These are phyloP conservation scores for Ceratoteleas bidentatus DNA, from an alignment of 1,140 invertebrate genomes.

Conservation along the genomic window DNA sequence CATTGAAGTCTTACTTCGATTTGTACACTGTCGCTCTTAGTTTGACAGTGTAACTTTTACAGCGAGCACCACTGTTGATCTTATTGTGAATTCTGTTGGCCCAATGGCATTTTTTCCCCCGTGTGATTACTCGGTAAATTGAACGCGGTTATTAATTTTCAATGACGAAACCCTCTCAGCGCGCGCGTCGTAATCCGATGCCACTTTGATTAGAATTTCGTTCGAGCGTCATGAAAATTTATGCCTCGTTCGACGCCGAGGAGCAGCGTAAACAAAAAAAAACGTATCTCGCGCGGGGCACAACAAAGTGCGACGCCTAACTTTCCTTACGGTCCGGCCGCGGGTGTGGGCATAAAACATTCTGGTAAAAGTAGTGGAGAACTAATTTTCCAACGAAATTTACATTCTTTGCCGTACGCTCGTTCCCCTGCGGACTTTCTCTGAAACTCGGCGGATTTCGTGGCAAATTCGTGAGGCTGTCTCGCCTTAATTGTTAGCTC, in stretches of 20 bases:
- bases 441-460: slow-evolving; percentile 39
- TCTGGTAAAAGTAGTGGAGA: slow-evolving; percentile 57
- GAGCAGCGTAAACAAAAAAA: slow-evolving; percentile 25
- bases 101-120: too few relatives aligned
- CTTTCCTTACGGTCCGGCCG: slow-evolving; percentile 18
- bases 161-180: slow-evolving; percentile 27
- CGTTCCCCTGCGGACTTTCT: slow-evolving; percentile 8
- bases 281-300: slow-evolving; percentile 1
- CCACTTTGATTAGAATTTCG: slow-evolving; percentile 42
- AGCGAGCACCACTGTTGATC: too few relatives aligned
- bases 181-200: slow-evolving; percentile 8
- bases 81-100: too few relatives aligned
- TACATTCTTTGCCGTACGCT: slow-evolving; percentile 55
- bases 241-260: background rate
- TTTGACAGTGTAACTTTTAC: too few relatives aligned
- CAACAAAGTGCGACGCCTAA: slow-evolving; percentile 40
- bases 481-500: too few relatives aligned
- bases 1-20: too few relatives aligned
- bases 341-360: slow-evolving; percentile 46
- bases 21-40: too few relatives aligned
- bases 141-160: slow-evolving; percentile 32
- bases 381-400: slow-evolving; percentile 65
- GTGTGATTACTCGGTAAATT: slow-evolving; percentile 16
- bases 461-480: too few relatives aligned
- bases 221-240: slow-evolving; percentile 42